These are phyloP conservation scores for Pristionchus entomophagus DNA, from an alignment of 2,888 invertebrate species.

Conservation along the genomic window DNA sequence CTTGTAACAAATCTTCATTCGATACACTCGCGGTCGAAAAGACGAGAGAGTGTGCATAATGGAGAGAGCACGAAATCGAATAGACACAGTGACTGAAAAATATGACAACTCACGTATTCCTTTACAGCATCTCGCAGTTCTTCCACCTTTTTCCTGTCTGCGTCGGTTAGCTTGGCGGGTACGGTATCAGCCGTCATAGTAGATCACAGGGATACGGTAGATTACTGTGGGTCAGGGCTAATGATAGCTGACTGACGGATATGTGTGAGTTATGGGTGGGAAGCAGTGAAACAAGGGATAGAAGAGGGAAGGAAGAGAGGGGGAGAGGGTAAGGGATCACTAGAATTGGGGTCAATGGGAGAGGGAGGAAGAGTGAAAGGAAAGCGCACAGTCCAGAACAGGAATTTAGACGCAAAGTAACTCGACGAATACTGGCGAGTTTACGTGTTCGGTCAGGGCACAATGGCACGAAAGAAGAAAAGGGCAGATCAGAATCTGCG, in stretches of 20 bases:
- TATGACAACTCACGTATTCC: conserved; percentile 57
- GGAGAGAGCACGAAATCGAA: too few species aligned
- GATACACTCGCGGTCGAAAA: too few species aligned
- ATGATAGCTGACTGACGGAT: not conserved
- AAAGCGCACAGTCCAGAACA: conserved; percentile 4
- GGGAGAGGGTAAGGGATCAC: conserved; percentile 27
- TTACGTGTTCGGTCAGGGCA: not conserved
- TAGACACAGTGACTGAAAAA: too few species aligned
- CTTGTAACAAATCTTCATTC: too few species aligned
- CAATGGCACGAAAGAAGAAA: not conserved
- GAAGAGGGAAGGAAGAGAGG: conserved; percentile 1
- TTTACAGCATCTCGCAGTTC: conserved; percentile 60
- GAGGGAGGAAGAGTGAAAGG: conserved; percentile 43
- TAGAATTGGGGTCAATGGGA: conserved; percentile 15
- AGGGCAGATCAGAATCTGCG: not conserved
- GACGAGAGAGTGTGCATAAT: too few species aligned
- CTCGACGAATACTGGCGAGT: not conserved
- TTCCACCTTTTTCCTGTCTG: conserved; percentile 61
- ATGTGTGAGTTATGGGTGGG: conserved; percentile 1
- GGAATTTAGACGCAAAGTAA: not conserved
- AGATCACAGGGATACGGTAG: not conserved
- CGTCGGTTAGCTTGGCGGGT: conserved; percentile 51
- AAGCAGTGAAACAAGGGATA: not conserved
- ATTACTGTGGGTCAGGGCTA: not conserved
- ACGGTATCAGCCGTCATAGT: not conserved